A percentile compares a stretch with the other conserved stretches of the same genome.
Evolutionary conservation across 2,113 vertebrate genomes (phyloP).

Genomic region (Pseudorectes ferrugineus): DNA sequence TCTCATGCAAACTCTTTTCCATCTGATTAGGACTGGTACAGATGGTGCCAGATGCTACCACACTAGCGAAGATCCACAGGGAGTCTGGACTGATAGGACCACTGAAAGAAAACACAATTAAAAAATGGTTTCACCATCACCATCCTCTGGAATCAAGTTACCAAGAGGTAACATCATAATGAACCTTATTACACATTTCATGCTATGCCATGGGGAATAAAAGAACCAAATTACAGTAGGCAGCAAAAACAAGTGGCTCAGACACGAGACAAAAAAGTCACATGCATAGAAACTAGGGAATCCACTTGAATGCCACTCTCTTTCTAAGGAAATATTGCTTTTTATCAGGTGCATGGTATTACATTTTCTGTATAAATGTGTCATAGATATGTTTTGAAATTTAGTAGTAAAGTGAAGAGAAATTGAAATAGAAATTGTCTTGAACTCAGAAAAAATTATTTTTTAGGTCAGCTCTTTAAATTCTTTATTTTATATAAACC

Average conservation of each 20-base stretch:
- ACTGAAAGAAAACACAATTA: conserved; percentile 74
- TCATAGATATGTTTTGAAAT: not conserved
- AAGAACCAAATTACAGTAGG: not conserved
- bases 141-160: conserved; percentile 66
- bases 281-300: not conserved
- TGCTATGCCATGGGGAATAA: not conserved
- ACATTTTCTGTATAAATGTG: not conserved
- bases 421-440: not conserved
- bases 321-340: not conserved
- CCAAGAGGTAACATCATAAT: conserved; percentile 59
- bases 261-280: not conserved
- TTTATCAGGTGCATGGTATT: not conserved
- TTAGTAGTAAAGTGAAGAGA: not conserved
- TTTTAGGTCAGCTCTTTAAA: not conserved
- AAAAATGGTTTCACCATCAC: conserved; percentile 75
- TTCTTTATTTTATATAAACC: not conserved
- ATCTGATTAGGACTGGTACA: conserved; percentile 68
- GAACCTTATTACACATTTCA: not conserved
- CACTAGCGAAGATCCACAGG: conserved; percentile 74
- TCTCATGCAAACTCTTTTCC: not conserved
- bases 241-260: not conserved
- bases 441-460: not conserved
- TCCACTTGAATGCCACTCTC: not conserved
- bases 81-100: conserved; percentile 72
- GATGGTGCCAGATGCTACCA: conserved; percentile 75